Base-by-base conservation (phyloP, 2,888 invertebrate species). In the Galerucella calmariensis region DNA sequence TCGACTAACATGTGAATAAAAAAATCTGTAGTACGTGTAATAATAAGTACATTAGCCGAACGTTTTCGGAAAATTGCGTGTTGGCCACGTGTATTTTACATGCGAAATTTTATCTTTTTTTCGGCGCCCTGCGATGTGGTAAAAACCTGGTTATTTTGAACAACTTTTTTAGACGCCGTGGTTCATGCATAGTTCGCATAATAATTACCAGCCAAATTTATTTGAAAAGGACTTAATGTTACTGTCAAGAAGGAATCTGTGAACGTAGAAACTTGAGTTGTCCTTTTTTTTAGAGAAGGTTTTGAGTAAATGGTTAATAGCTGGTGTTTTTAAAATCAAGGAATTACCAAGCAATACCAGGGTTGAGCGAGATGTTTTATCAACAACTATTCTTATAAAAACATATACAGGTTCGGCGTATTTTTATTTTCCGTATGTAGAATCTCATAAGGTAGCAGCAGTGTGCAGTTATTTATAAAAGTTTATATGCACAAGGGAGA, bases 81-180 rank as follows among this genome's bases (percentile, higher is more conserved):
- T 66, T 65, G 72, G 73, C 72, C 78, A 78, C 78, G 78, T 78
- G 78, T 77, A 63, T 51, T 58, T 67, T 71, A 74, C 78, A 78
- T 73, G 78, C 77, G 65, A 77, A 69, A 68, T 63, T 66, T 70
- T 76, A 62, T 70, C 61, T 74, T 74, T 74, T 75, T 71, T 66
- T 66, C 48, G 75, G 72, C 72, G 69, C 75, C 72, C 72, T 66
- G 58, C 72, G 66, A 46, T 48, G 66, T 66, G 56, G 53, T 67
- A 41, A 67, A 67, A 56, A 41, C 9, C 16, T 56, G 53, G n/a
- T 56, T 41, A 56, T n/a, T 67, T 67, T 41, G 44, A 58, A 56
- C 51, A 56, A 53, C 51, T 10, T 67, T 67, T 63, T 63, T 35
- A 20, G 63, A 63, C 44, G 24, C 44, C 20, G 20, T n/a, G n/a